These are phyloP conservation scores for Nyctalus aviator DNA, from an alignment of 2,797 vertebrate genomes.

Conservation along the genomic window DNA sequence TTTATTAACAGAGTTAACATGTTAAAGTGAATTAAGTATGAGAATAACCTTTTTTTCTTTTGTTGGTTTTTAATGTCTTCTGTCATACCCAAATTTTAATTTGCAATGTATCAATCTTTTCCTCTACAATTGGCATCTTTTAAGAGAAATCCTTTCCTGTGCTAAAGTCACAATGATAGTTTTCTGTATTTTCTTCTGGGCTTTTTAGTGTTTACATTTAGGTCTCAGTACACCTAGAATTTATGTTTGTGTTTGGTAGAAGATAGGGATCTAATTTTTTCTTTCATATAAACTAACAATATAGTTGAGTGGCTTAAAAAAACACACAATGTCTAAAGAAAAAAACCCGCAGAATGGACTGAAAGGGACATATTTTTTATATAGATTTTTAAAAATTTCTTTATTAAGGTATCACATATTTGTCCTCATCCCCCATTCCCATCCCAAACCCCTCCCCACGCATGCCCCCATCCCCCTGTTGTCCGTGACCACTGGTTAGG, in stretches of 20 bases:
- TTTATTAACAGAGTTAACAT: too few relatives aligned
- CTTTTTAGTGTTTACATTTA: not conserved
- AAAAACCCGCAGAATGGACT: not conserved
- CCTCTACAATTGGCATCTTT: not conserved
- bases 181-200: not conserved
- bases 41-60: not conserved
- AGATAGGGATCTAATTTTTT: constrained; percentile 15
- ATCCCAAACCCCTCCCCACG: too few relatives aligned
- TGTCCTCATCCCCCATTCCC: too few relatives aligned
- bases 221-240: not conserved
- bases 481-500: too few relatives aligned
- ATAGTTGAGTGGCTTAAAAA: not conserved
- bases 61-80: not conserved
- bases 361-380: not conserved
- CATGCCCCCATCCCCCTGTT: too few relatives aligned
- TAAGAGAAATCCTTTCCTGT: not conserved
- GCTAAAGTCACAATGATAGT: not conserved
- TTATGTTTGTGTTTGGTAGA: constrained; percentile 1
- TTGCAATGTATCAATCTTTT: not conserved
- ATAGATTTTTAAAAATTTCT: not conserved
- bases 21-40: too few relatives aligned
- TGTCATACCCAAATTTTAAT: not conserved
- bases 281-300: not conserved
- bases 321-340: not conserved
- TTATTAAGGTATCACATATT: too few relatives aligned